These are phyloP conservation scores for Silurus glanis DNA, from an alignment of 2,113 vertebrate genomes.

Conservation along the genomic window DNA sequence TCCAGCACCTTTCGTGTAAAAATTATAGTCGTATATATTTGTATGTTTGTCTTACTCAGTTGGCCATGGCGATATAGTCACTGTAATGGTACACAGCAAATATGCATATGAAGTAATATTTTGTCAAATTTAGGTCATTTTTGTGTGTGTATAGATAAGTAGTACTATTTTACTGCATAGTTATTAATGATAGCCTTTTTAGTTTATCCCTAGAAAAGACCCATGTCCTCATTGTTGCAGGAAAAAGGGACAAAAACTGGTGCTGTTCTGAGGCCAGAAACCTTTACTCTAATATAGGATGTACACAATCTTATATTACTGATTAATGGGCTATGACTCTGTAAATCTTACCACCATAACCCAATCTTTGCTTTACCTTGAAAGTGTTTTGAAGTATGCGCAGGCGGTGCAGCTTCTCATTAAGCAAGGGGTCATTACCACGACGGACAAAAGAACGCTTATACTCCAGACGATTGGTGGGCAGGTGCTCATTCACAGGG, in stretches of 20 bases:
- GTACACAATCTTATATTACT: background rate
- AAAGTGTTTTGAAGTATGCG: constrained; percentile 94
- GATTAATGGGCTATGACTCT: background rate
- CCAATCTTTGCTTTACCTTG: constrained; percentile 78
- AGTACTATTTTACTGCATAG: background rate
- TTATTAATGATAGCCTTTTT: background rate
- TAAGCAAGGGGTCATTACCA: constrained; percentile 90
- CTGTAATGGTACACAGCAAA: background rate
- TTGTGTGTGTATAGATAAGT: background rate
- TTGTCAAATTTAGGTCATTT: background rate
- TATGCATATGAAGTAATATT: background rate
- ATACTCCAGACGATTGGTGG: constrained; percentile 90
- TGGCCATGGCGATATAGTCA: background rate
- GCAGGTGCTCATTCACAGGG: constrained; percentile 82
- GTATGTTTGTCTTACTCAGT: background rate
- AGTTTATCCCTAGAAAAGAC: background rate
- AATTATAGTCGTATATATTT: background rate
- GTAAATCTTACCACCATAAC: background rate
- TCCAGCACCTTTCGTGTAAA: background rate
- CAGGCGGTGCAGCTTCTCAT: constrained; percentile 95
- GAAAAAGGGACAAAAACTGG: background rate
- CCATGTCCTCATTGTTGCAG: background rate
- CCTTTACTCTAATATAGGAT: background rate
- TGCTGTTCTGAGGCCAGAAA: background rate
- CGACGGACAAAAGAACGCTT: constrained; percentile 92